Base-by-base conservation (phyloP, 2,797 vertebrate genomes). In the Bovichtus variegatus region DNA sequence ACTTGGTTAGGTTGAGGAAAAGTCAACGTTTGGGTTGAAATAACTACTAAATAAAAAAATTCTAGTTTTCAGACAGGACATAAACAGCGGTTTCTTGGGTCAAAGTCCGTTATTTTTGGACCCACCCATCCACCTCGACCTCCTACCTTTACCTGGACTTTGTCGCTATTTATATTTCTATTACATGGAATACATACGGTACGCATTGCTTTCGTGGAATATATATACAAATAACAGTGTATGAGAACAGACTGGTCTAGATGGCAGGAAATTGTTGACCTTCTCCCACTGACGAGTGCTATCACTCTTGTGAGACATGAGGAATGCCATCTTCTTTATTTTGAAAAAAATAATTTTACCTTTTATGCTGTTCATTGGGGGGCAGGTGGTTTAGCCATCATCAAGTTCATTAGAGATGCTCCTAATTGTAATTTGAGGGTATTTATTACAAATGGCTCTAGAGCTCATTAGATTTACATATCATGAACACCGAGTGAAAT, bases 361-460 rank as follows among this genome's bases (percentile, higher is more conserved):
- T 86, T 85, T 92, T 78, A 79, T 75, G 60, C 41, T 79, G 53
- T 66, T 46, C 54, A 18, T 54, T 41, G n/a, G n/a, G n/a, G n/a
- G n/a, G 2, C 4, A 44, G 47, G 11, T 12, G 31, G 8, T 29
- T 63, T 19, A 9, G 4, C 11, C n/a, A n/a, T n/a, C 34, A 5
- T 40, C 51, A 29, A 38, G 5, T 65, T 40, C 3, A 38, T 38
- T 13, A 7, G 2, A 9, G 59, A 67, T 53, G n/a, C 29, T 62
- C 18, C 41, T 16, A 18, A 16, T 16, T 18, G 12, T 40, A 11
- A 47, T 58, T 29, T n/a, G 21, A 2, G 3, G 50, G 3, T 54
- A 11, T 55, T 46, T 40, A 5, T 19, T 41, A 40, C 15, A 51
- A 18, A 12, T 53, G 11, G 36, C 36, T 61, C 13, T 29, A 31